These are phyloP conservation scores for Montipora sp. DNA, from an alignment of 64 coral and sea anemone species.

Conservation along the genomic window DNA sequence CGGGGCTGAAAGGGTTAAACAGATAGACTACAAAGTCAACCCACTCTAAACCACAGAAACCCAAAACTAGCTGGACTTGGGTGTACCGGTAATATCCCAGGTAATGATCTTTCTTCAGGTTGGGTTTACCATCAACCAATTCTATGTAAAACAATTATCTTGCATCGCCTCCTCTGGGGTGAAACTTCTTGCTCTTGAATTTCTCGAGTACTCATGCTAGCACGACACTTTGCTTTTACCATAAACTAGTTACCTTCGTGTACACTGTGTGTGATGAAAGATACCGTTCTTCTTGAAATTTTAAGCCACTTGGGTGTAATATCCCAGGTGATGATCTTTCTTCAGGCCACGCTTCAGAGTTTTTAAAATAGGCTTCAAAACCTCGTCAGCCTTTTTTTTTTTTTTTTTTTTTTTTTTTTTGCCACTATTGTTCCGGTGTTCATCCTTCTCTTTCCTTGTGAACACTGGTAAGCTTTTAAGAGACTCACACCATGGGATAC, in stretches of 20 bases:
- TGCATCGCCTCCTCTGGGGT: conserved; percentile 40
- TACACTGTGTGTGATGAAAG: neutral
- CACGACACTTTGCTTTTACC: neutral
- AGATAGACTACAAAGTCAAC: too few species aligned
- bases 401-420: too few species aligned
- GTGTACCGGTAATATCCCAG: conserved; percentile 39
- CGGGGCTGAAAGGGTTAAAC: too few species aligned
- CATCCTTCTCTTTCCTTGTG: too few species aligned
- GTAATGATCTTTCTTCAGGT: conserved; percentile 34
- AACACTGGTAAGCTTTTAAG: neutral
- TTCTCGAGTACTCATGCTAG: neutral
- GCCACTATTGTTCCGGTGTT: too few species aligned
- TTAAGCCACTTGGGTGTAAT: too few species aligned
- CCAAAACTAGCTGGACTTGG: conserved; percentile 58
- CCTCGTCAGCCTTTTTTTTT: too few species aligned
- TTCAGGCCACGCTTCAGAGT: too few species aligned
- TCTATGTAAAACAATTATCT: conserved; percentile 66
- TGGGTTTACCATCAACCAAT: conserved; percentile 41
- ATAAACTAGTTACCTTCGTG: neutral
- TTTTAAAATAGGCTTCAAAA: too few species aligned
- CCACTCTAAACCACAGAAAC: neutral
- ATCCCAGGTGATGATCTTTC: too few species aligned
- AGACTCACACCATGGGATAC: neutral
- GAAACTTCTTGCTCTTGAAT: too few species aligned
- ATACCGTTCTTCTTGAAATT: neutral